Conservation (phyloP, 2,888 invertebrate species). For the Athalia rosae region DNA sequence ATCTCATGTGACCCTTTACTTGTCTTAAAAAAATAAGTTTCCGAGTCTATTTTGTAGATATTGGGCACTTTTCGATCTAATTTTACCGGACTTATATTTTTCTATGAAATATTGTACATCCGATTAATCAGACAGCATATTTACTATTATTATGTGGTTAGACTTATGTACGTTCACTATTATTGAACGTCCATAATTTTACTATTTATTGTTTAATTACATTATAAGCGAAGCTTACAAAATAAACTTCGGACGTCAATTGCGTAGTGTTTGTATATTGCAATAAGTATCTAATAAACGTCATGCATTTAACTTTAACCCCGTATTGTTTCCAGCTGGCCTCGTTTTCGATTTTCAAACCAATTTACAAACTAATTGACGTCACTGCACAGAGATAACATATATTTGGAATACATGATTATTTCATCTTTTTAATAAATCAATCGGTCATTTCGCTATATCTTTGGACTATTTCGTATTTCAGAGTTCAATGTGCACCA, state of each 20-base stretch:
- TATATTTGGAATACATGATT: not conserved
- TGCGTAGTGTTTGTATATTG: not conserved
- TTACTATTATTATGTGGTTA: not conserved
- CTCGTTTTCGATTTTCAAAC: not conserved
- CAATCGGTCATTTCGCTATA: not conserved
- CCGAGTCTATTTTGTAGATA: too few relatives aligned
- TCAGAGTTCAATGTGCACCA: too few relatives aligned
- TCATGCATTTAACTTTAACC: slow-evolving; percentile 19
- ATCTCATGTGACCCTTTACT: too few relatives aligned
- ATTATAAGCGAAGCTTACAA: not conserved
- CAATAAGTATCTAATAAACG: not conserved
- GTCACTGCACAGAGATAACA: not conserved
- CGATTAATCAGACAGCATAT: not conserved
- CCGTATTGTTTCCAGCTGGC: not conserved
- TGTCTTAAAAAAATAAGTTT: too few relatives aligned
- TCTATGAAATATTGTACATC: not conserved
- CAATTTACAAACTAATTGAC: not conserved
- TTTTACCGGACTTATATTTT: too few relatives aligned
- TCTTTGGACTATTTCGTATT: not conserved
- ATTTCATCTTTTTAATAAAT: not conserved
- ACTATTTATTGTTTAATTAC: too few relatives aligned
- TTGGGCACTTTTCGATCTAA: too few relatives aligned
- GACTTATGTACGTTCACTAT: too few relatives aligned
- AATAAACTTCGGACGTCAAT: slow-evolving; percentile 15
- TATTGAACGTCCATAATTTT: too few relatives aligned